phyloP scores from a whole-genome alignment of 1,140 invertebrate species.

The Octopus bimaculoides region DNA sequence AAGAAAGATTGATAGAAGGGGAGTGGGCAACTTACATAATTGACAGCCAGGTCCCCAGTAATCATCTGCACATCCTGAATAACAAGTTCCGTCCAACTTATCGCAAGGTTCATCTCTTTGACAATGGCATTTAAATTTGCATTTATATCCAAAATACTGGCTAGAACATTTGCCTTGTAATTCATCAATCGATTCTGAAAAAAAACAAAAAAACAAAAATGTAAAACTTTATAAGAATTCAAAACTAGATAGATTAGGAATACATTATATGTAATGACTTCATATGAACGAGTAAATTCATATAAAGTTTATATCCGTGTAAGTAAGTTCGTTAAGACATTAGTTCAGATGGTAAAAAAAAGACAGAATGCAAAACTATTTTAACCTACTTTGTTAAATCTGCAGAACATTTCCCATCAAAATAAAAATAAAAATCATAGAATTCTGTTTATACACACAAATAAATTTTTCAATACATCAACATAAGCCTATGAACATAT shows the following conservation, averaged over 20 bases:
- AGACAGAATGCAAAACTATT: not conserved
- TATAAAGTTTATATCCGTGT: not conserved
- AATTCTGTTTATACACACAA: not conserved
- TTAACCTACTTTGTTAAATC: not conserved
- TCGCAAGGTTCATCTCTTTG: constrained; percentile 34
- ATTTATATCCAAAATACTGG: constrained; percentile 46
- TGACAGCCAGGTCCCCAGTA: constrained; percentile 51
- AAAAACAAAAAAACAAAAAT: constrained; percentile 8
- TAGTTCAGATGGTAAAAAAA: not conserved
- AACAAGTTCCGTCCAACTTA: constrained; percentile 40
- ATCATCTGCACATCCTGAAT: constrained; percentile 36
- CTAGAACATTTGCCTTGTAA: constrained; percentile 34
- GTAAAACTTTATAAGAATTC: not conserved
- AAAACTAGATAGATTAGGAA: not conserved
- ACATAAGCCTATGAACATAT: not conserved
- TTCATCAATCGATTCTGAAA: constrained; percentile 26
- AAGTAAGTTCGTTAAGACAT: not conserved
- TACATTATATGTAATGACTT: not conserved
- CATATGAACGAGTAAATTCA: not conserved
- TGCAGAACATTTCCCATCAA: not conserved
- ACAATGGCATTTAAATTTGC: constrained; percentile 43
- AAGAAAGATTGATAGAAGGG: not conserved
- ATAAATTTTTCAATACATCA: not conserved
- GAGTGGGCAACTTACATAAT: constrained; percentile 34
- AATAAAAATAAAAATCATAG: not conserved